Conservation (phyloP, 1,140 invertebrate species). For the Neodiprion lecontei region DNA sequence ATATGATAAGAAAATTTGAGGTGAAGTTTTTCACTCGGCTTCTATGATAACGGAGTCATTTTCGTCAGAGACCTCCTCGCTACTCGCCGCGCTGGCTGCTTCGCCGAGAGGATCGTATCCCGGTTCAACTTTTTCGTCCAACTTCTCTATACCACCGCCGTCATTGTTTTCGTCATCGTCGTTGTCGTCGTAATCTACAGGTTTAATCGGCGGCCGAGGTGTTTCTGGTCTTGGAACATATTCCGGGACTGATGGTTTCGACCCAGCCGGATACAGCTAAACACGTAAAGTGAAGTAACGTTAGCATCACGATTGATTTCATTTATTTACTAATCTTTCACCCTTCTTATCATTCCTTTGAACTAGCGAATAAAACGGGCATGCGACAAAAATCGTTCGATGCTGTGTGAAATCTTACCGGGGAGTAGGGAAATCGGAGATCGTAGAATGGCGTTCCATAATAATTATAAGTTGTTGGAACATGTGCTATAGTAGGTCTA, state of each 20-base stretch:
- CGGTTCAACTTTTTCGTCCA: slow-evolving; percentile 42
- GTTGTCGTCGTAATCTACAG: slow-evolving; percentile 25
- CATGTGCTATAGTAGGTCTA: slow-evolving; percentile 26
- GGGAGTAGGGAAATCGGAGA: slow-evolving; percentile 33
- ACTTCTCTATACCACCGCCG: slow-evolving; percentile 35
- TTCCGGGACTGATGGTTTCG: slow-evolving; percentile 23
- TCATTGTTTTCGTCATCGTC: slow-evolving; percentile 14
- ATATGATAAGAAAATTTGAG: no score
- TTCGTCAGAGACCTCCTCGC: slow-evolving; percentile 1
- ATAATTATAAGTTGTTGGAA: slow-evolving; percentile 34
- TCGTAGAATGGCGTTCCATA: slow-evolving; percentile 35
- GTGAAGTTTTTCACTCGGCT: slow-evolving; percentile 24
- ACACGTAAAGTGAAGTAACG: slow-evolving; percentile 21
- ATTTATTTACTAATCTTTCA: no score
- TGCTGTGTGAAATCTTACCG: slow-evolving; percentile 30
- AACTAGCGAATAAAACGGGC: slow-evolving; percentile 6
- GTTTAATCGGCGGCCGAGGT: slow-evolving; percentile 20
- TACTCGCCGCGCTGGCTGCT: slow-evolving; percentile 11
- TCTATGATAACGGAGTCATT: slow-evolving; percentile 42
- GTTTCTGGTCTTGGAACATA: not conserved
- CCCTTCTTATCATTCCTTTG: not conserved
- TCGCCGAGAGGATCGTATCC: slow-evolving; percentile 13
- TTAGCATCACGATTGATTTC: not conserved
- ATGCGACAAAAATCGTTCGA: not conserved
- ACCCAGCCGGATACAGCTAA: slow-evolving; percentile 23